Percentiles rank a stretch among this genome's conserved stretches.
phyloP scores from a whole-genome alignment of 2,888 invertebrate genomes.

The Diaprepes abbreviatus region DNA sequence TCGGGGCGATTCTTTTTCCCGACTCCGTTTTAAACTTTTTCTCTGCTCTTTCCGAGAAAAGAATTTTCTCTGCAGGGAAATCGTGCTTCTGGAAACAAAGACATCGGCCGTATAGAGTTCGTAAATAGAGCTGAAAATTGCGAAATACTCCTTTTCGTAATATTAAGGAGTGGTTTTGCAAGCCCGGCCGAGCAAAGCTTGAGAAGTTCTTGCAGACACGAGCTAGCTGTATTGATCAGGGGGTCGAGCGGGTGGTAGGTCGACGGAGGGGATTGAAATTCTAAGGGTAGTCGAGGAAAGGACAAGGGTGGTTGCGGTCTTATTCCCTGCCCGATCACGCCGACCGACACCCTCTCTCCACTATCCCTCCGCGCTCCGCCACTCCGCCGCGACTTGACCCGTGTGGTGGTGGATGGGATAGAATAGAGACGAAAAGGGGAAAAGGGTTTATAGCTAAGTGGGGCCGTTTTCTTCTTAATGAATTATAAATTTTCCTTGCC shows the following conservation, averaged over 20 bases:
- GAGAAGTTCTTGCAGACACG: constrained; percentile 69
- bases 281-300: constrained; percentile 67
- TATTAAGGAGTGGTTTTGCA: constrained; percentile 68
- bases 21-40: constrained; percentile 42
- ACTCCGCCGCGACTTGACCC: constrained; percentile 56
- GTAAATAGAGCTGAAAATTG: constrained; percentile 40
- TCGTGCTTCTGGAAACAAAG: constrained; percentile 41
- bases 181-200: constrained; percentile 68
- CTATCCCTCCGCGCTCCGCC: constrained; percentile 38
- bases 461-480: constrained; percentile 47
- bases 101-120: constrained; percentile 22
- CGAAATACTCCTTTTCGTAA: constrained; percentile 55
- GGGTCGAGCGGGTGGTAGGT: constrained; percentile 60
- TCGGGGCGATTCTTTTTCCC: constrained; percentile 46
- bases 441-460: constrained; percentile 38
- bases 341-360: constrained; percentile 60
- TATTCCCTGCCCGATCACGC: constrained; percentile 65
- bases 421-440: constrained; percentile 48
- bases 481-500: constrained; percentile 49
- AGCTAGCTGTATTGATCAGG: constrained; percentile 69
- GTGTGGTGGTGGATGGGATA: constrained; percentile 52
- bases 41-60: constrained; percentile 38
- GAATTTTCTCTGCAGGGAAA: constrained; percentile 34
- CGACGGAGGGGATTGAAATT: constrained; percentile 56
- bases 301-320: constrained; percentile 68